Base-by-base conservation (phyloP, 2,113 vertebrate genomes). In the Coreoperca whiteheadi region DNA sequence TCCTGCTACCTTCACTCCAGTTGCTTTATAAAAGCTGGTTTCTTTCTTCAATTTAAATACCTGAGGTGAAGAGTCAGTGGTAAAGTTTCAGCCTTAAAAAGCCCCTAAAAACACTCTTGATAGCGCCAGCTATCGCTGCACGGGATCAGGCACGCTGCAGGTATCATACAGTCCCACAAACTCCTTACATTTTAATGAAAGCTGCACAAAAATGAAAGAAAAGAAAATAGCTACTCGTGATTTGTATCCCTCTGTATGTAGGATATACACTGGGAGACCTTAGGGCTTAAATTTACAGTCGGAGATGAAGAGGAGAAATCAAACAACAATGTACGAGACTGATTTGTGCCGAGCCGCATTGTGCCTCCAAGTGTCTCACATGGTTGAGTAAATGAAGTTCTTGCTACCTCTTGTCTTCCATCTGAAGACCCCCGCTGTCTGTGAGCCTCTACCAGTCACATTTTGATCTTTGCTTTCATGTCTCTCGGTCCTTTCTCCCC, bases 381-480 rank as follows among this genome's bases (percentile, higher is more conserved):
- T 21, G n/a, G n/a, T 7, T 37, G 60, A 53, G 72, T 23, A 74
- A 91, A 84, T 78, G 43, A 83, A 88, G 57, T 56, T 59, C 46
- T 72, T 23, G 80, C 75, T 39, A 72, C 34, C 43, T 66, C 79
- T 65, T 48, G 50, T 70, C 74, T 39, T 85, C 41, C 56, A 46
- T 67, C 51, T 2, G 39, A 82, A 67, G 78, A 48, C 74, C 76
- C 81, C 78, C 57, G 87, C 86, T 78, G 81, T 74, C 82, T 57
- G 46, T 1, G 64, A 87, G 70, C 82, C 63, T 61, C 85, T 71
- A 12, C 48, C 39, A 18, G 11, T 71, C 80, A 64, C 77, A 84
- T 82, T 70, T 73, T 83, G 64, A 89, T 85, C 78, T 82, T 54
- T 54, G 61, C 82, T 81, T 88, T 87, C 69, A 85, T 74, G 67